A percentile compares a stretch with the other conserved stretches of the same genome.
These are phyloP conservation scores for Sarcophaga caerulescens DNA, from an alignment of 2,888 invertebrate species.

Conservation along the genomic window DNA sequence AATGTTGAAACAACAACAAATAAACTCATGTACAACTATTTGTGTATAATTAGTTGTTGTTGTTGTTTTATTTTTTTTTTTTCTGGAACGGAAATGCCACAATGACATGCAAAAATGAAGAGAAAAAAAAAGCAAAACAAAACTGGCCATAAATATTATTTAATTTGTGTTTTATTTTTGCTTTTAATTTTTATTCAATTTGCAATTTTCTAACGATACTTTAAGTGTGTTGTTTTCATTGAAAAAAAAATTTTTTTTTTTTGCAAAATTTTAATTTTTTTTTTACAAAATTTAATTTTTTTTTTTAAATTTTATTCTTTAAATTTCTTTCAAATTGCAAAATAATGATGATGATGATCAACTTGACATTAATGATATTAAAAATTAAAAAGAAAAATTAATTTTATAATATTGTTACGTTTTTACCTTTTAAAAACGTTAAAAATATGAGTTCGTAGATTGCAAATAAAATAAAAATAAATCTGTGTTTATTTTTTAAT, in stretches of 20 bases:
- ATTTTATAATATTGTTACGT: no score
- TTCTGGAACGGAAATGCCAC: slow-evolving; percentile 67
- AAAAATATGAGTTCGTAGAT: no score
- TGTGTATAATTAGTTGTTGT: slow-evolving; percentile 14
- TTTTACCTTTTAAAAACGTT: no score
- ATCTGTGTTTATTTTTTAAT: no score
- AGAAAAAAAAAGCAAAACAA: neutral
- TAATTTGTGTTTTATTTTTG: neutral
- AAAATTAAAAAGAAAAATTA: neutral
- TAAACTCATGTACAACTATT: slow-evolving; percentile 22
- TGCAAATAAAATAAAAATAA: no score
- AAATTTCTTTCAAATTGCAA: neutral
- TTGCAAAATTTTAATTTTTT: no score
- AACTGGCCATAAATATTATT: neutral
- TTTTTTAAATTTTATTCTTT: neutral
- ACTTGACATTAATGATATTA: neutral
- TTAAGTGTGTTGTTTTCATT: neutral
- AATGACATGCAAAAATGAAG: slow-evolving; percentile 62
- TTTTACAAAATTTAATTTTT: no score
- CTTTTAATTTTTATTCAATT: neutral
- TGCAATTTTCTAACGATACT: neutral
- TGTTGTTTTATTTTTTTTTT: slow-evolving; percentile 13
- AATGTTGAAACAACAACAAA: slow-evolving; percentile 8
- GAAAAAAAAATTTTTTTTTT: neutral
- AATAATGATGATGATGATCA: neutral